Percentiles rank a stretch among this genome's conserved stretches.
Conservation (phyloP, 2,888 invertebrate species). For the Eupithecia subumbrata region DNA sequence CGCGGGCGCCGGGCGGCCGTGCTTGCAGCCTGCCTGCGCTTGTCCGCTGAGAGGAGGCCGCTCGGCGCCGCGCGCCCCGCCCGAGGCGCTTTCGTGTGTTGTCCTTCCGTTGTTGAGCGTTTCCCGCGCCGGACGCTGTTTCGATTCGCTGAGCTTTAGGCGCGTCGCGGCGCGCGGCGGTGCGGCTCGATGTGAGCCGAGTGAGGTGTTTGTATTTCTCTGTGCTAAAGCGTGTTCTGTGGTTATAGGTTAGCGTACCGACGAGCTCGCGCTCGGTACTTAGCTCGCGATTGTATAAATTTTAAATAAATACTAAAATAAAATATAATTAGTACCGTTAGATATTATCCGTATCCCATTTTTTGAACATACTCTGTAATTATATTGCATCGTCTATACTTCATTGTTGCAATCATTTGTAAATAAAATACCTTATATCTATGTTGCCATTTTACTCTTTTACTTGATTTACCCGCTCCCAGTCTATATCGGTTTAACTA, state of each 20-base stretch:
- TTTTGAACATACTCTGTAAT: conserved; percentile 83
- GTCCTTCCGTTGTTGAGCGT: conserved; percentile 49
- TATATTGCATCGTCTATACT: conserved; percentile 83
- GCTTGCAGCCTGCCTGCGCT: background rate
- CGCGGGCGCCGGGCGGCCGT: background rate
- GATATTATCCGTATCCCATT: conserved; percentile 82
- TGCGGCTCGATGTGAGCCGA: conserved; percentile 10
- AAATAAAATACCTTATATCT: conserved; percentile 85
- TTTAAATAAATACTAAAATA: conserved; percentile 64
- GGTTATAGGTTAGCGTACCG: conserved; percentile 42
- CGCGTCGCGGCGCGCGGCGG: conserved; percentile 34
- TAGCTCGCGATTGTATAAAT: conserved; percentile 71
- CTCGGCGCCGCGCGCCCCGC: conserved; percentile 13
- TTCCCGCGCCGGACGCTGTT: conserved; percentile 54
- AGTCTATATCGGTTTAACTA: background rate
- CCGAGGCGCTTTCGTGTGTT: conserved; percentile 39
- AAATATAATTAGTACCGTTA: conserved; percentile 80
- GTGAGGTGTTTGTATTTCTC: conserved; percentile 25
- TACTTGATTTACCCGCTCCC: conserved; percentile 22
- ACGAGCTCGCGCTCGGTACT: conserved; percentile 48
- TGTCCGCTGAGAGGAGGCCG: background rate
- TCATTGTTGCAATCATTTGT: conserved; percentile 85
- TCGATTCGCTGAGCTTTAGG: conserved; percentile 65
- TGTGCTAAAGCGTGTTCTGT: conserved; percentile 40
- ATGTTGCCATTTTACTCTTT: conserved; percentile 43